These are phyloP conservation scores for Tolmerus cingulatus DNA, from an alignment of 2,888 invertebrate species.

Conservation along the genomic window DNA sequence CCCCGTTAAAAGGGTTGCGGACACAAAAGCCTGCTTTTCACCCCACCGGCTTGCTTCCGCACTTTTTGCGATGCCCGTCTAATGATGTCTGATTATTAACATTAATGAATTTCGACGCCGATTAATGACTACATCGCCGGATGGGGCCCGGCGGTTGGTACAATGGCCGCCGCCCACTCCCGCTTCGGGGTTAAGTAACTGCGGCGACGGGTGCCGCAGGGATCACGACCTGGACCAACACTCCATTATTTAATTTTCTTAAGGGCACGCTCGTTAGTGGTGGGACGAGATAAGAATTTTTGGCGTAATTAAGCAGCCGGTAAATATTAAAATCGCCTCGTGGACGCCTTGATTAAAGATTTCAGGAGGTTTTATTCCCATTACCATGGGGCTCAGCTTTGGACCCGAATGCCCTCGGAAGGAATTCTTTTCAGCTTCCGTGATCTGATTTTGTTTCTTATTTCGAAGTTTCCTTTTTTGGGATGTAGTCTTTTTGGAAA, in stretches of 20 bases:
- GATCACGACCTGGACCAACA: not conserved
- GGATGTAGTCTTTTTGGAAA: too few relatives aligned
- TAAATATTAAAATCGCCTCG: not conserved
- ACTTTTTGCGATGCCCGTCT: not conserved
- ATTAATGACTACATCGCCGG: constrained; percentile 2
- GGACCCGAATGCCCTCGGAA: not conserved
- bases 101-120: constrained; percentile 37
- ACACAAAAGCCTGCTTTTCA: not conserved
- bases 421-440: not conserved
- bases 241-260: constrained; percentile 22
- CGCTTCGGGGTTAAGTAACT: not conserved
- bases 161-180: not conserved
- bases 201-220: not conserved
- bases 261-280: constrained; percentile 2
- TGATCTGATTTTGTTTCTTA: not conserved
- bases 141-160: not conserved
- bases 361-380: not conserved
- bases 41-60: not conserved
- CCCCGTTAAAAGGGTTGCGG: not conserved
- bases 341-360: not conserved
- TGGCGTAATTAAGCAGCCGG: constrained; percentile 5
- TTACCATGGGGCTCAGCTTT: not conserved
- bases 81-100: constrained; percentile 32
- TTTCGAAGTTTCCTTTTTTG: not conserved
- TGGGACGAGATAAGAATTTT: not conserved